Conservation (phyloP, 1,140 invertebrate species). For the Aphelinus atriplicis region DNA sequence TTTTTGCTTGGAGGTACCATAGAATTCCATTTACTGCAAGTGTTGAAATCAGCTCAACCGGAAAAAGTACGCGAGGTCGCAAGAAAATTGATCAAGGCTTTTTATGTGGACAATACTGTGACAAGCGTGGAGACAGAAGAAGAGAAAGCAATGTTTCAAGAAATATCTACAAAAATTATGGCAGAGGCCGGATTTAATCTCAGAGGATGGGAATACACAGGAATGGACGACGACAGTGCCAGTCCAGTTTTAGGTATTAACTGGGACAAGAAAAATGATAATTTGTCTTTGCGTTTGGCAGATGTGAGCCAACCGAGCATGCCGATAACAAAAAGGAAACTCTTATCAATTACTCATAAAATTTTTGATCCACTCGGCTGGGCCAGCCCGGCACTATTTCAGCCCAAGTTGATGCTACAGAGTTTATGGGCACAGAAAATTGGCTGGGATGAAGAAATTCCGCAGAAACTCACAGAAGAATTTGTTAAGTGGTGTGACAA, state of each 20-base stretch:
- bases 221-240: constrained; percentile 5
- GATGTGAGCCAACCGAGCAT: constrained; percentile 28
- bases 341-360: constrained; percentile 42
- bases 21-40: constrained; percentile 39
- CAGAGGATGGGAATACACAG: too few species aligned
- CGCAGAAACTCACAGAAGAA: constrained; percentile 18
- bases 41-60: constrained; percentile 18
- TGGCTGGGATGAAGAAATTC: too few species aligned
- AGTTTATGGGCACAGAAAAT: constrained; percentile 42
- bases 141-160: background rate
- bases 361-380: constrained; percentile 47
- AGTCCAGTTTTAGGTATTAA: too few species aligned
- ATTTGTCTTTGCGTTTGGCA: too few species aligned
- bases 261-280: too few species aligned
- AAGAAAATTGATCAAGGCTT: background rate
- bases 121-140: background rate
- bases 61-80: background rate
- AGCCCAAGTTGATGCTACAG: constrained; percentile 50
- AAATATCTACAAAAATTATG: background rate
- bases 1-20: constrained; percentile 51
- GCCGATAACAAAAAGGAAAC: constrained; percentile 41
- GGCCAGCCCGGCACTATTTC: too few species aligned
- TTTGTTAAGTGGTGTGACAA: constrained; percentile 44
- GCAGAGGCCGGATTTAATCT: constrained; percentile 1
- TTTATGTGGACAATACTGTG: constrained; percentile 14